A percentile compares a stretch with the other conserved stretches of the same genome.
Evolutionary conservation across 2,797 vertebrate species (phyloP).

Genomic region (Eutrigla gurnardus): DNA sequence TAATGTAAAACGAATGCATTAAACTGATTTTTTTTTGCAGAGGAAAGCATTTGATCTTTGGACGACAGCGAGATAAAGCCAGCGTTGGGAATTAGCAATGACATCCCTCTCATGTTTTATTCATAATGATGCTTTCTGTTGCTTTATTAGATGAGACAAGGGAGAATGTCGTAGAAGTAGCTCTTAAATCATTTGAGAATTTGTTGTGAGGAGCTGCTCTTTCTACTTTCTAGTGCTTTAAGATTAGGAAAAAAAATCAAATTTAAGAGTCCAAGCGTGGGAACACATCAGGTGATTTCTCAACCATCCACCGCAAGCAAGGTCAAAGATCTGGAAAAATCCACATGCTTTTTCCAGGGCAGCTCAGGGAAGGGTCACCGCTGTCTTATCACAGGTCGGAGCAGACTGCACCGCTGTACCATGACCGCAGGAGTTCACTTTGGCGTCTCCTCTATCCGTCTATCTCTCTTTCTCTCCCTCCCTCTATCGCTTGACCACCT

Average conservation of each 20-base stretch:
- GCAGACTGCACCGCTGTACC: constrained; percentile 44
- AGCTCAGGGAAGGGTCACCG: constrained; percentile 60
- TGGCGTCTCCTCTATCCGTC: constrained; percentile 27
- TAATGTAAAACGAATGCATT: constrained; percentile 29
- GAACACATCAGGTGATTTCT: constrained; percentile 53
- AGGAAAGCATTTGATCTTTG: constrained; percentile 35
- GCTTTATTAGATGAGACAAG: constrained; percentile 39
- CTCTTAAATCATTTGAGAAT: constrained; percentile 10
- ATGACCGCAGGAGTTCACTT: constrained; percentile 42
- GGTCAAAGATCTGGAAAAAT: constrained; percentile 62
- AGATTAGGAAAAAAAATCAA: constrained; percentile 4
- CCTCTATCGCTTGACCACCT: constrained; percentile 62
- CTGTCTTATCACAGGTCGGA: constrained; percentile 75
- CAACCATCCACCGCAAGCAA: constrained; percentile 18
- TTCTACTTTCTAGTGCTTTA: constrained; percentile 5
- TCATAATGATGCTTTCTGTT: constrained; percentile 15
- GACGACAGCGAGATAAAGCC: constrained; percentile 35
- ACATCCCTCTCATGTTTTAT: constrained; percentile 56
- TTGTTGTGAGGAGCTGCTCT: constrained; percentile 9
- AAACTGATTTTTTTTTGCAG: not conserved
- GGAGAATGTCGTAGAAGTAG: constrained; percentile 22
- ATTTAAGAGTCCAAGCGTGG: not conserved
- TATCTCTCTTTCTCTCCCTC: constrained; percentile 11
- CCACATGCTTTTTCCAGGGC: constrained; percentile 29
- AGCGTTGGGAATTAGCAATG: constrained; percentile 34